Evolutionary conservation across 2,113 vertebrate genomes (phyloP).

Genomic region (Panurus biarmicus): DNA sequence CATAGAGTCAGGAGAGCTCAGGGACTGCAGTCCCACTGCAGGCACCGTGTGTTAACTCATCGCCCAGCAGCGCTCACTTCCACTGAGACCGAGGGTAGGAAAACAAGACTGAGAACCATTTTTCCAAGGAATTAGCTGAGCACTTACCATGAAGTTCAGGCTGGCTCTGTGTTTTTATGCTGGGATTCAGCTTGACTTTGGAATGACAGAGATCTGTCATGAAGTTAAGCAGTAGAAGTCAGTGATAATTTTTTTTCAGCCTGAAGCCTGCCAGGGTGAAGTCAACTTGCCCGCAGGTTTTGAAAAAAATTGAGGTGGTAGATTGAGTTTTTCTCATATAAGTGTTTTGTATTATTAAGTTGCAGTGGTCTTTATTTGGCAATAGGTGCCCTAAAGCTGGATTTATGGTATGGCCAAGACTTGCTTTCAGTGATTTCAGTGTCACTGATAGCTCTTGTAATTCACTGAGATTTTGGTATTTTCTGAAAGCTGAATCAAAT

Average conservation of each 20-base stretch:
- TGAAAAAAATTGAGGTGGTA: not conserved
- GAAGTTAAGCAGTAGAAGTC: not conserved
- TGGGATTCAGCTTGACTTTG: not conserved
- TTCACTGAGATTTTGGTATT: not conserved
- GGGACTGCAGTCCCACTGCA: rapidly evolving
- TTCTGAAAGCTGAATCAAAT: not conserved
- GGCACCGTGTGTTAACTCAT: rapidly evolving
- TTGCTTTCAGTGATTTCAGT: not conserved
- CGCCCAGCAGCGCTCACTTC: not conserved
- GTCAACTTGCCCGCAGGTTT: not conserved
- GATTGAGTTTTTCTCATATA: not conserved
- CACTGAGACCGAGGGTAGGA: not conserved
- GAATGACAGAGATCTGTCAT: not conserved
- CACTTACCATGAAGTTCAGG: not conserved
- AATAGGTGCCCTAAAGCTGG: not conserved
- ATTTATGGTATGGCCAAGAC: not conserved
- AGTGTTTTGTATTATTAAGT: not conserved
- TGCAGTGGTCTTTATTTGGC: not conserved
- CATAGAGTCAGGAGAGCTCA: not conserved
- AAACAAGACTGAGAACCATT: not conserved
- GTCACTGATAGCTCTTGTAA: not conserved
- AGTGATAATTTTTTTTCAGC: not conserved
- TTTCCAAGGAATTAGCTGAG: not conserved
- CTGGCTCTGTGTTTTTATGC: not conserved
- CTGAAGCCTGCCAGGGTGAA: not conserved